These are phyloP conservation scores for Ibycter americanus DNA, from an alignment of 2,797 vertebrate species.

Conservation along the genomic window DNA sequence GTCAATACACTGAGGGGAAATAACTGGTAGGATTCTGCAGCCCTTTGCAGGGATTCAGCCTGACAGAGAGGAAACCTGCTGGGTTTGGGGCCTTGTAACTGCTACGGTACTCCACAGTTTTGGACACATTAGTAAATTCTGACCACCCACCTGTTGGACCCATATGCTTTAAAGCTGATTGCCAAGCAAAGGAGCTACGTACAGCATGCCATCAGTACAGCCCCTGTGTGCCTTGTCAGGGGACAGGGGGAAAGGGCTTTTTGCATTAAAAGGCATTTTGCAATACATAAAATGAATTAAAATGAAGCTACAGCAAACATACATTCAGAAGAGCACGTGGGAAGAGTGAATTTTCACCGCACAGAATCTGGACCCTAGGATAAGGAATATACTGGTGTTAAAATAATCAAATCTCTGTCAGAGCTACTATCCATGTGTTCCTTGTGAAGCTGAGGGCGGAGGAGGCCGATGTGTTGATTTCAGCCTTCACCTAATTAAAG, in stretches of 20 bases:
- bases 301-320: not conserved
- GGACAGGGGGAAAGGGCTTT: not conserved
- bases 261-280: not conserved
- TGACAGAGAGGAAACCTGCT: not conserved
- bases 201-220: not conserved
- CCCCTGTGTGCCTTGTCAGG: not conserved
- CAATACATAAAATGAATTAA: not conserved
- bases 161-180: not conserved
- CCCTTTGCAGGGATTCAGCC: not conserved
- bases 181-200: constrained; percentile 5
- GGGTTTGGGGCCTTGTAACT: not conserved
- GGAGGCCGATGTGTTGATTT: not conserved
- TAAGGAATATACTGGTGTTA: not conserved
- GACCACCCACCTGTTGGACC: constrained; percentile 53
- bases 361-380: not conserved
- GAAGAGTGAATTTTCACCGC: not conserved
- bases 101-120: not conserved
- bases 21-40: not conserved
- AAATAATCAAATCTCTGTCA: not conserved
- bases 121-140: not conserved
- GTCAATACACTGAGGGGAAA: not conserved
- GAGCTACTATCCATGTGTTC: not conserved
- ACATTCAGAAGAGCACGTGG: not conserved
- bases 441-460: not conserved
- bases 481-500: constrained; percentile 12